Conservation (phyloP, 2,888 invertebrate species). For the Aphodius granarius region DNA sequence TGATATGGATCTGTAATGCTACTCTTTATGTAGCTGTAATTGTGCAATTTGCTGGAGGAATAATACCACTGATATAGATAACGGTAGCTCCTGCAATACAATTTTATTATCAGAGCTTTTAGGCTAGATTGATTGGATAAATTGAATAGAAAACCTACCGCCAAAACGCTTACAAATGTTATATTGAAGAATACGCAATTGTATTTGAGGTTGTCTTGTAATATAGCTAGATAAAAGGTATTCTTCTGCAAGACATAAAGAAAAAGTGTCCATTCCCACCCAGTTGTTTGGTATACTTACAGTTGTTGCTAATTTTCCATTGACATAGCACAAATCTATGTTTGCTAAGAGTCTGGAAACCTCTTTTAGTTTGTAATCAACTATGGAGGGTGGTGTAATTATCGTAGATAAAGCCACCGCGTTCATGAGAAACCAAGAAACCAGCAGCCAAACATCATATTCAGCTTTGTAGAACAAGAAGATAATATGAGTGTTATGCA, state of each 20-base stretch:
- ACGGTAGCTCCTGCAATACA: not conserved
- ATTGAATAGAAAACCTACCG: too few relatives aligned
- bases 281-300: too few relatives aligned
- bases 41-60: not conserved
- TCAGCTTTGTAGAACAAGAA: constrained; percentile 10
- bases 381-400: not conserved
- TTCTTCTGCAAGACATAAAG: not conserved
- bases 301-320: not conserved
- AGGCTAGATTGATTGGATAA: not conserved
- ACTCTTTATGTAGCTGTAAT: not conserved
- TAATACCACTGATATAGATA: not conserved
- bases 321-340: not conserved
- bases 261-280: too few relatives aligned
- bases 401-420: not conserved
- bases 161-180: not conserved
- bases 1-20: not conserved
- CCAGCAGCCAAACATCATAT: constrained; percentile 10
- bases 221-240: not conserved
- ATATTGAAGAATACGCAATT: not conserved
- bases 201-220: not conserved
- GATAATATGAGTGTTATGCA: constrained; percentile 25
- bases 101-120: not conserved
- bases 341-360: not conserved
- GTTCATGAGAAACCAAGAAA: constrained; percentile 26
- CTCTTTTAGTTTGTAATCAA: not conserved